phyloP scores from a whole-genome alignment of 2,888 invertebrate species.

The Microctonus aethiopoides region DNA sequence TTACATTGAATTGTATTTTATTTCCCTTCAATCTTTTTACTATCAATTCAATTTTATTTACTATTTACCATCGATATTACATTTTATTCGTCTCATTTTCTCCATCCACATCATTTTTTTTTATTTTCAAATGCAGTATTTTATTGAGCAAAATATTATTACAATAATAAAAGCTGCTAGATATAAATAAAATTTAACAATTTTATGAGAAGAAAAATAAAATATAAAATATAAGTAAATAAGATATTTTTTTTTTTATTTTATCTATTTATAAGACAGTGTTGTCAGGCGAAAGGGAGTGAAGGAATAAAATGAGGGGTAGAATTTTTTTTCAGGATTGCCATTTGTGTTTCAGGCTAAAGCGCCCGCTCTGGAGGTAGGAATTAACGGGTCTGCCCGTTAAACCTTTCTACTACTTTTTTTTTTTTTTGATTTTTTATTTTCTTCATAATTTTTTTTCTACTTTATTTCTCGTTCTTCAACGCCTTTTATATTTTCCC shows the following conservation, averaged over 20 bases:
- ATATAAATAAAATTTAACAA: too few relatives aligned
- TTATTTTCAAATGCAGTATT: neutral
- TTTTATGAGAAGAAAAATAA: too few relatives aligned
- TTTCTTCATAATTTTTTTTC: conserved; percentile 40
- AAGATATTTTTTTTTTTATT: neutral
- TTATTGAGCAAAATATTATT: too few relatives aligned
- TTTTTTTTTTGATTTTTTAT: conserved; percentile 43
- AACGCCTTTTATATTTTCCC: neutral
- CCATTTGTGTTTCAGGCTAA: conserved; percentile 66
- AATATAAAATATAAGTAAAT: too few relatives aligned
- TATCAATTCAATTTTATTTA: neutral
- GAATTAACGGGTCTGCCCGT: conserved; percentile 59
- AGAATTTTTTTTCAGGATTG: conserved; percentile 58
- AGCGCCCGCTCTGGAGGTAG: conserved; percentile 65
- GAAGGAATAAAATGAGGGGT: conserved; percentile 10
- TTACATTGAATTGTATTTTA: neutral
- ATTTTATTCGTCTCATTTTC: neutral
- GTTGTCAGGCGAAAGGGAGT: neutral
- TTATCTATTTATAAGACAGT: neutral
- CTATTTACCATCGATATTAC: neutral
- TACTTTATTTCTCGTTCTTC: conserved; percentile 29
- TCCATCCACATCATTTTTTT: neutral
- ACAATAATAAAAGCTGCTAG: too few relatives aligned
- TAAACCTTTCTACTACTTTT: conserved; percentile 42
- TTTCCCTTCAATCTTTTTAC: neutral